phyloP scores from a whole-genome alignment of 2,113 vertebrate genomes.

The Sciurus niger region DNA sequence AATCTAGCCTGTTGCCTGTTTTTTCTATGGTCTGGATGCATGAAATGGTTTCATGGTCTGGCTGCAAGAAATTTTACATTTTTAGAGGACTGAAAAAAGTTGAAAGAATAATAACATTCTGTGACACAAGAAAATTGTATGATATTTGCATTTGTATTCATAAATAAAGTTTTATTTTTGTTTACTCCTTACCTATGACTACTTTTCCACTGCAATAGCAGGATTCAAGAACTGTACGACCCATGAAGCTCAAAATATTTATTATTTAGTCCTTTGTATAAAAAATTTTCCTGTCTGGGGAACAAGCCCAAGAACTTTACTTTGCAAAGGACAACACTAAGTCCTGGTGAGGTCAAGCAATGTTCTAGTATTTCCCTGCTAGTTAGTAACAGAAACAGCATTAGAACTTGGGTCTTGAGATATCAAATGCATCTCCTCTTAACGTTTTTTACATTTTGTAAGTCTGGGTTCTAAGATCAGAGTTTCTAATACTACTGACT shows the following conservation, averaged over 20 bases:
- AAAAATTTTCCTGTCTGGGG: background rate
- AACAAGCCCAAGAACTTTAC: background rate
- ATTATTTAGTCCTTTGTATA: background rate
- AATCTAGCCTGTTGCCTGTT: background rate
- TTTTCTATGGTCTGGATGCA: background rate
- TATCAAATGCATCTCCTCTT: background rate
- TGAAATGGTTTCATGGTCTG: background rate
- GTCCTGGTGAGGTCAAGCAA: background rate
- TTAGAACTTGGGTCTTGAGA: background rate
- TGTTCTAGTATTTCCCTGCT: background rate
- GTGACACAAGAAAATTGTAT: background rate
- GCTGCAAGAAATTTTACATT: background rate
- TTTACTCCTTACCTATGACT: background rate
- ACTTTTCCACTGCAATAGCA: background rate
- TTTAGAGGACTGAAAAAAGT: background rate
- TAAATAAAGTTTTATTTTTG: constrained; percentile 48
- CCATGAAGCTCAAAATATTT: constrained; percentile 3
- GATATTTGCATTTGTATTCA: constrained; percentile 23
- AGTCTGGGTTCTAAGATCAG: background rate
- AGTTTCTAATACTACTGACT: background rate
- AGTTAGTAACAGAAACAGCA: background rate
- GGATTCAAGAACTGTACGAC: background rate
- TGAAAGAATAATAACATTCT: constrained; percentile 22
- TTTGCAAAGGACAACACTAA: constrained; percentile 38
- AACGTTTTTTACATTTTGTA: background rate